phyloP scores from a whole-genome alignment of 2,797 vertebrate genomes.

The Sylvia borin region DNA sequence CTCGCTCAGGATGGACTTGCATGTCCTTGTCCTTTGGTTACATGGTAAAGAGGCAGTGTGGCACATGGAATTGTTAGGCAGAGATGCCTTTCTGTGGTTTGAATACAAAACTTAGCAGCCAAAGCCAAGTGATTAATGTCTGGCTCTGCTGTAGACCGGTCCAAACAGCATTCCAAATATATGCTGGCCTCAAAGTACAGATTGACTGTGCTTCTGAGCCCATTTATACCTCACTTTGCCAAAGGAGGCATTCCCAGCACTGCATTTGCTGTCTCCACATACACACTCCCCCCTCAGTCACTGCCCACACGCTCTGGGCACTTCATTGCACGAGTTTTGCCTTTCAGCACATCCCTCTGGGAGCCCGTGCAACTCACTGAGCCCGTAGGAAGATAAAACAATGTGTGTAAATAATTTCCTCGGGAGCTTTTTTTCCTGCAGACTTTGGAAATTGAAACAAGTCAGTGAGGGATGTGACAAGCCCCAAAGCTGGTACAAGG shows the following conservation, averaged over 20 bases:
- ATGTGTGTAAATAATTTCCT: neutral
- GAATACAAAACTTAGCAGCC: neutral
- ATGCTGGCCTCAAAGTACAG: neutral
- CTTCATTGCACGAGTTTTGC: neutral
- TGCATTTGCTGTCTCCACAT: neutral
- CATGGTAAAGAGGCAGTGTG: accelerated
- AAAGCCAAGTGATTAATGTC: neutral
- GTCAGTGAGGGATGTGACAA: neutral
- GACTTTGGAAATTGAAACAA: neutral
- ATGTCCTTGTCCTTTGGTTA: neutral
- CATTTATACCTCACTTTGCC: neutral
- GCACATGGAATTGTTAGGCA: neutral
- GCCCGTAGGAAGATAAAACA: neutral
- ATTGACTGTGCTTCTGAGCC: neutral
- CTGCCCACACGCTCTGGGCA: neutral
- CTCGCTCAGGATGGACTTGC: neutral
- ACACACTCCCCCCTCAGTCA: accelerated
- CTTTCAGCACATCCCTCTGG: neutral
- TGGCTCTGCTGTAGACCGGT: neutral
- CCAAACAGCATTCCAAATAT: neutral
- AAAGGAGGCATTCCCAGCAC: neutral
- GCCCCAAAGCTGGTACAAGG: neutral
- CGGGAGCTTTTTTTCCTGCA: neutral
- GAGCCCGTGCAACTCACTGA: neutral
- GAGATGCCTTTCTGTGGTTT: neutral